Base-by-base conservation (phyloP, 2,888 invertebrate species). In the Heteromurus nitidus region DNA sequence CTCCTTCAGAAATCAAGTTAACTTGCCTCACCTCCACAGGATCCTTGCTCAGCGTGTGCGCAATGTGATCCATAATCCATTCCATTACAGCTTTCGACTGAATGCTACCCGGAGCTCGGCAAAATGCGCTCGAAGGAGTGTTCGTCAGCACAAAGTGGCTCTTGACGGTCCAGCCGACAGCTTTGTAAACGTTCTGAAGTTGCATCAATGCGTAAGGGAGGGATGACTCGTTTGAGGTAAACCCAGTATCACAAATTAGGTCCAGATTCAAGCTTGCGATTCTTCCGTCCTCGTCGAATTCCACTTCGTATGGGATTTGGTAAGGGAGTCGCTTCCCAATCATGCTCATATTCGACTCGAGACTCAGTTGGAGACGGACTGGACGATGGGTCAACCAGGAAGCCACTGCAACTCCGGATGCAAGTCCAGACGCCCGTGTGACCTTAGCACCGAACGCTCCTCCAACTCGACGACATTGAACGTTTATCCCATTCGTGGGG, bases 391-490 rank as follows among this genome's bases (percentile, higher is more conserved):
- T 89, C 50, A 92, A 91, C 83, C 92, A 89, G 0, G 94, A 92
- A 0, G 93, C 95, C 16, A 96, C 88, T 0, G 94, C 93, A 80
- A 93, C 92, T 0, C 94, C 93, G 36, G 92, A 91, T 0, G 93
- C 91, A 0, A 92, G 88, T 9, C 91, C 90, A 16, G 90, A 89
- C 7, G 91, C 89, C 5, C 95, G 91, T 0, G 92, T 91, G 62
- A 95, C 92, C 89, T 96, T 96, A 0, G 91, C 92, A 0, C 96
- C 96, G 88, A 94, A 96, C 0, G 90, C 95, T 11, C 96, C 96
- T 3, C 96, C 96, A 1, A 96, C 86, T 50, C 96, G 92, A 2
- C 92, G 91, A 0, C 95, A 93, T 50, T 90, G 89, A 0, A 96
- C 90, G 83, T 94, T 92, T 89, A n/a, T n/a, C n/a, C n/a, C n/a